Percentiles rank a stretch among this genome's conserved stretches.
phyloP scores from a whole-genome alignment of 2,797 vertebrate genomes.

The Botia almorhae region DNA sequence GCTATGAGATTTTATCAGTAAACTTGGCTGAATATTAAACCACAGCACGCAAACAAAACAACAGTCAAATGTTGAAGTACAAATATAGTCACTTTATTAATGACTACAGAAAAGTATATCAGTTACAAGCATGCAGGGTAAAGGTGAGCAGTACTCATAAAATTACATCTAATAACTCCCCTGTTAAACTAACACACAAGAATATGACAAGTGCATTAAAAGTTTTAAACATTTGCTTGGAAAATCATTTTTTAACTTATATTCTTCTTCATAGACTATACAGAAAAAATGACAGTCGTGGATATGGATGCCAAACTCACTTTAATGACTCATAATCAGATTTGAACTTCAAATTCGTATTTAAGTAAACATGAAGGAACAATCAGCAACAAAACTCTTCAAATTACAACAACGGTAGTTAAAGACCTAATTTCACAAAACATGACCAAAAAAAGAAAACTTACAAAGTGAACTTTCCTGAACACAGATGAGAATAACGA shows the following conservation, averaged over 20 bases:
- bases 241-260: constrained; percentile 4
- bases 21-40: neutral
- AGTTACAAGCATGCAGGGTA: constrained; percentile 81
- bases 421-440: constrained; percentile 53
- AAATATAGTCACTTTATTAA: constrained; percentile 87
- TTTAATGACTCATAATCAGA: constrained; percentile 31
- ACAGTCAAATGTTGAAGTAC: constrained; percentile 64
- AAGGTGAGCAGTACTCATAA: constrained; percentile 71
- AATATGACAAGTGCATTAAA: constrained; percentile 40
- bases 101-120: constrained; percentile 81
- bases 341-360: constrained; percentile 11
- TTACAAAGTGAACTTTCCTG: constrained; percentile 37
- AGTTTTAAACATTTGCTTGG: constrained; percentile 21
- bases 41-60: constrained; percentile 21
- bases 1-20: neutral
- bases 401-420: constrained; percentile 34
- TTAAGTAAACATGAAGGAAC: constrained; percentile 35
- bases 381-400: constrained; percentile 31
- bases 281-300: constrained; percentile 22
- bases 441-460: constrained; percentile 28
- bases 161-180: constrained; percentile 69
- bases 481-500: constrained; percentile 53
- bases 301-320: constrained; percentile 24
- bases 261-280: constrained; percentile 28
- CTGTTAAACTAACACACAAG: constrained; percentile 62